A percentile compares a stretch with the other conserved stretches of the same genome.
These are phyloP conservation scores for Drosophila subsilvestris DNA, from an alignment of 2,888 invertebrate genomes.

Conservation along the genomic window DNA sequence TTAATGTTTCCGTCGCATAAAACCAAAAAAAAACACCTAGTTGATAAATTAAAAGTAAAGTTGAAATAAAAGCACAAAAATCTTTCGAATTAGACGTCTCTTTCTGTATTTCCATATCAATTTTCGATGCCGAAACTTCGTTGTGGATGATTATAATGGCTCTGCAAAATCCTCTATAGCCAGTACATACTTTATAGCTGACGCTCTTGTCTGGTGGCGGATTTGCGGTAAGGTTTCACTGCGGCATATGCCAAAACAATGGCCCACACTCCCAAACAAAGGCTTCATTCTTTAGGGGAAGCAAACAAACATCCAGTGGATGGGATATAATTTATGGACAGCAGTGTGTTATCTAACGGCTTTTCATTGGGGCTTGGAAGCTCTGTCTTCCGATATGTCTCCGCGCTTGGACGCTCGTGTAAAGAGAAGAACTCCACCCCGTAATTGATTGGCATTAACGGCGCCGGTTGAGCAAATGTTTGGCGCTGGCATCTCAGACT, in stretches of 20 bases:
- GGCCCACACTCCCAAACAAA: constrained; percentile 16
- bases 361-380: constrained; percentile 37
- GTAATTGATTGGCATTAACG: constrained; percentile 62
- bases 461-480: constrained; percentile 49
- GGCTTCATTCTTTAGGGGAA: neutral
- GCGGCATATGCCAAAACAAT: constrained; percentile 26
- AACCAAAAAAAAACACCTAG: neutral
- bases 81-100: neutral
- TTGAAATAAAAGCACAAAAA: neutral
- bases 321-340: constrained; percentile 66
- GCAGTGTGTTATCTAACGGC: constrained; percentile 61
- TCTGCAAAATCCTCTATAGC: neutral
- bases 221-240: constrained; percentile 3
- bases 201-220: neutral
- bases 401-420: constrained; percentile 2
- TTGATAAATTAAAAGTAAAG: neutral
- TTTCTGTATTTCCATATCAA: neutral
- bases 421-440: constrained; percentile 11
- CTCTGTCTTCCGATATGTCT: constrained; percentile 6
- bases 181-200: neutral
- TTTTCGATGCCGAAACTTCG: neutral
- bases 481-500: constrained; percentile 11
- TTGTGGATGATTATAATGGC: neutral
- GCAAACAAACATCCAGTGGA: constrained; percentile 26
- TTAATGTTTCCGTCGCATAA: neutral